Evolutionary conservation across 2,113 vertebrate genomes (phyloP), one percentile per base, ranked within the genome.

Genomic region (Potamarius usumacintae): DNA sequence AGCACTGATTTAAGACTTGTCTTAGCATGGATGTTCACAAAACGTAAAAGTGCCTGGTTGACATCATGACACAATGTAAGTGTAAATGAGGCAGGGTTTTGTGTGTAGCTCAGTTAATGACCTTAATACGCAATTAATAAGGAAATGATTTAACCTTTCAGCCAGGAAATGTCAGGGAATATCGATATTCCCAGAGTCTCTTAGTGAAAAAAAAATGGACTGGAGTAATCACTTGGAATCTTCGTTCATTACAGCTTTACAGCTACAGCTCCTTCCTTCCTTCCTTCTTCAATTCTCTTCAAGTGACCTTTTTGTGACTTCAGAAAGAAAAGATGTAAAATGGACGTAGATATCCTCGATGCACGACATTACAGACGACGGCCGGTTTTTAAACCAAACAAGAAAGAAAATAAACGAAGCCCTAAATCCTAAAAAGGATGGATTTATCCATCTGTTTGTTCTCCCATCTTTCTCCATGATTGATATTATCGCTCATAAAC

Each of bases 1-100:
- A 25, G 34, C 60, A 77, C 55, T 58, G 34, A 86, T 89, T 78
- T 79, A 86, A 76, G 12, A 79, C 30, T 42, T n/a, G 79, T 52
- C 20, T 55, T 69, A 63, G 48, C 57, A 74, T 58, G 34, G 53
- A 86, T 34, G 15, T 84, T 80, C 20, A 17, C 17, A 71, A 71
- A 88, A 71, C 69, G 27, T n/a, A 27, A 79, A 69, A 42, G 25
- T 84, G 52, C 20, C 53, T 55, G 20, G 34, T 27, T 83, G 82
- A 83, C 27, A 17, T 27, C 25, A 55, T 71, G 12, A 34, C 15
- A 8, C 8, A 72, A 22, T 14, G 22, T 57, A 85, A 25, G 34
- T 3, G 2, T 52, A 85, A 60, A 20, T 20, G 9, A 42, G 67
- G 11, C 69, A 1, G 1, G 7, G 50, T 57, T 22, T 63, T 60